A percentile compares a stretch with the other conserved stretches of the same genome.
Conservation (phyloP, 2,888 invertebrate genomes). For the Dolichomitus sp. region DNA sequence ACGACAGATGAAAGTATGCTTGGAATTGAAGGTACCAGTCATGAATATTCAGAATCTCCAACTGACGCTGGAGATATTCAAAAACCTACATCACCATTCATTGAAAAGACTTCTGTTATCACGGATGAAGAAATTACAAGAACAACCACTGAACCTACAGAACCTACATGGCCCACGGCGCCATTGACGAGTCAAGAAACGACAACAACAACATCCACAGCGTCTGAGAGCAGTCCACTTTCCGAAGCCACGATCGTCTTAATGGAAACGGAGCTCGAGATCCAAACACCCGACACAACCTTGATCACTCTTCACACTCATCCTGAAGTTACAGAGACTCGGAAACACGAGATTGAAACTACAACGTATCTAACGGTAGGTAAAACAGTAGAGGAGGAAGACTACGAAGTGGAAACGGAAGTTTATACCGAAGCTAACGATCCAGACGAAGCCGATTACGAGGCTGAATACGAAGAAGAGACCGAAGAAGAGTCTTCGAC, state of each 20-base stretch:
- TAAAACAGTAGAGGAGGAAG: conserved; percentile 16
- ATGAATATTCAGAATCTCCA: conserved; percentile 4
- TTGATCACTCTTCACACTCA: neutral
- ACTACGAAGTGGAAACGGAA: conserved; percentile 38
- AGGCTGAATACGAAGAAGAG: conserved; percentile 41
- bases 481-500: conserved; percentile 11
- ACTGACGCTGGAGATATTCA: neutral
- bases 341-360: neutral
- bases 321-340: neutral
- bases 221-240: neutral
- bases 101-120: conserved; percentile 39
- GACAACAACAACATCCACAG: neutral
- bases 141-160: conserved; percentile 6
- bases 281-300: neutral
- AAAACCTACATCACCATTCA: neutral
- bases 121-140: conserved; percentile 38
- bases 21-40: neutral
- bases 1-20: too few species aligned
- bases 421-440: conserved; percentile 24
- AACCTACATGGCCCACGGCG: neutral
- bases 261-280: conserved; percentile 32
- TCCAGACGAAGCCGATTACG: conserved; percentile 44
- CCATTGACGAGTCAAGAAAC: conserved; percentile 12
- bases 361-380: neutral
- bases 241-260: conserved; percentile 7